These are phyloP conservation scores for Iselma pallidipennis DNA, from an alignment of 2,888 invertebrate species.

Conservation along the genomic window DNA sequence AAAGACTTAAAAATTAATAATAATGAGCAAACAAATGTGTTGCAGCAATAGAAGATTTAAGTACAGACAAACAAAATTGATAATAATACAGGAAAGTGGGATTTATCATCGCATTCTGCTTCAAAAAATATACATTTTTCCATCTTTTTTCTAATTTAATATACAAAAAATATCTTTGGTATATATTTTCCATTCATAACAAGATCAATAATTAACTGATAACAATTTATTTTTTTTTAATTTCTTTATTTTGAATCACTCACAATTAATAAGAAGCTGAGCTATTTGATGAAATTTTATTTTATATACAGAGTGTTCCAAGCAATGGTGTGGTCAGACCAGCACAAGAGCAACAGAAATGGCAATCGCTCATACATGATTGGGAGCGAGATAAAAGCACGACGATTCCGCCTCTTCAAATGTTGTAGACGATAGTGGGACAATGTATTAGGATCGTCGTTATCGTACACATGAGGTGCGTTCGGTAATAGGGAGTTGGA, in stretches of 20 bases:
- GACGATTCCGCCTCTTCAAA: too few relatives aligned
- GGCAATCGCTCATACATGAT: too few relatives aligned
- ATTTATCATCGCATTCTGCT: slow-evolving; percentile 40
- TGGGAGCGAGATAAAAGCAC: too few relatives aligned
- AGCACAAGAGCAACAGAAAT: too few relatives aligned
- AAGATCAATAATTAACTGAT: slow-evolving; percentile 47
- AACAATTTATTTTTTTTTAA: slow-evolving; percentile 44
- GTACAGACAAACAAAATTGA: slow-evolving; percentile 36
- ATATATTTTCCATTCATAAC: slow-evolving; percentile 52
- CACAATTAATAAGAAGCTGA: slow-evolving; percentile 37
- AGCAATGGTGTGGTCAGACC: too few relatives aligned
- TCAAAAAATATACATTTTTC: slow-evolving; percentile 50
- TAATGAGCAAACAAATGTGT: slow-evolving; percentile 35
- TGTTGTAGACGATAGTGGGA: too few relatives aligned
- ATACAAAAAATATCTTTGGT: slow-evolving; percentile 57
- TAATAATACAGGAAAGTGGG: slow-evolving; percentile 2
- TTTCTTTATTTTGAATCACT: slow-evolving; percentile 30
- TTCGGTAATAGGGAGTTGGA: too few relatives aligned
- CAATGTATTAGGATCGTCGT: too few relatives aligned
- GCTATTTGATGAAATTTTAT: slow-evolving; percentile 10
- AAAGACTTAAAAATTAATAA: slow-evolving; percentile 35
- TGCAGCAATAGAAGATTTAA: slow-evolving; percentile 30
- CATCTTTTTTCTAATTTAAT: slow-evolving; percentile 37
- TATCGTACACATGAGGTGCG: too few relatives aligned
- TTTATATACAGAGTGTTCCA: slow-evolving; percentile 11